A percentile compares a stretch with the other conserved stretches of the same genome.
Evolutionary conservation across 92 coral and sea anemone genomes (phyloP).

Genomic region (Porites divaricata): DNA sequence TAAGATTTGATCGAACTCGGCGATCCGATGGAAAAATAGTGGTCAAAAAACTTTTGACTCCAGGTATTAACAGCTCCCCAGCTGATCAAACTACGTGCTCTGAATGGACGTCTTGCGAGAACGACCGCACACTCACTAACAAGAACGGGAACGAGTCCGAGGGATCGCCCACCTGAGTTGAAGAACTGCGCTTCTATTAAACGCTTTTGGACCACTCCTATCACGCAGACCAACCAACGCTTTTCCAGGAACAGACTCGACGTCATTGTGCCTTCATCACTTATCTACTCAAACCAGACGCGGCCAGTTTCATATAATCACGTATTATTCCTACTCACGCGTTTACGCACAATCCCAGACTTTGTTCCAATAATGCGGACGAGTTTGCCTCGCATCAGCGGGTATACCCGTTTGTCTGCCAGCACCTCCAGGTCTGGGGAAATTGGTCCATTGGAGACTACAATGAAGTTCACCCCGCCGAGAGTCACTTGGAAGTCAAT

Average conservation of each 20-base stretch:
- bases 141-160: background rate
- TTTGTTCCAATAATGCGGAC: constrained; percentile 43
- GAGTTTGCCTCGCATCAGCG: constrained; percentile 50
- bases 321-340: constrained; percentile 18
- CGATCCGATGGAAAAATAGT: background rate
- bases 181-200: background rate
- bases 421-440: constrained; percentile 73
- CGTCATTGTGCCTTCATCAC: background rate
- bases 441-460: constrained; percentile 58
- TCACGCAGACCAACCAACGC: background rate
- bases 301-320: background rate
- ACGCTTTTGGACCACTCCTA: background rate
- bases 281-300: background rate
- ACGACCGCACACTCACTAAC: background rate
- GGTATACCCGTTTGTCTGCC: constrained; percentile 11
- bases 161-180: too few species aligned
- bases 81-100: too few species aligned
- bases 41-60: background rate
- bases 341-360: constrained; percentile 65
- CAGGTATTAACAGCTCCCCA: background rate
- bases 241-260: background rate
- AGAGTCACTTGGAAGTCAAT: constrained; percentile 52
- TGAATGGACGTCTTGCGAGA: background rate
- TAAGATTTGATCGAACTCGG: background rate
- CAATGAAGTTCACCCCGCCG: constrained; percentile 41